Percentiles rank a stretch among this genome's conserved stretches.
phyloP scores from a whole-genome alignment of 1,140 invertebrate genomes.

The Dinothrombium tinctorium region DNA sequence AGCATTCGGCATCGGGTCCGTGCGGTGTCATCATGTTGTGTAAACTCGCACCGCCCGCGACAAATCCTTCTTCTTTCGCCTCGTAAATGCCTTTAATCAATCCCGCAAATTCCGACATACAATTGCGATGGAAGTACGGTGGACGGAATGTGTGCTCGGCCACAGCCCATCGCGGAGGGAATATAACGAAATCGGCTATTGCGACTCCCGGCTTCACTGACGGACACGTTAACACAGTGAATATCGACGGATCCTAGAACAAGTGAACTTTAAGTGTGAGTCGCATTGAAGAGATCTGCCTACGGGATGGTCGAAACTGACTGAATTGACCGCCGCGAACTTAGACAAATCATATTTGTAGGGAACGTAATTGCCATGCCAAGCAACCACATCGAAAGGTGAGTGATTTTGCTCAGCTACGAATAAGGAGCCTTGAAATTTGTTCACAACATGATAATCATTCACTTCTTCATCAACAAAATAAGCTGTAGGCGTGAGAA shows the following conservation, averaged over 20 bases:
- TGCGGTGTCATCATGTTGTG: constrained; percentile 97
- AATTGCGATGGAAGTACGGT: constrained; percentile 91
- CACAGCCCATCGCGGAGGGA: constrained; percentile 90
- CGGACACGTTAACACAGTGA: constrained; percentile 88
- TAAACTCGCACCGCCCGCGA: constrained; percentile 48
- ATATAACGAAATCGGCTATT: constrained; percentile 95
- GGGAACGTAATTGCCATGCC: constrained; percentile 96
- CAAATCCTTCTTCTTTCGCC: constrained; percentile 77
- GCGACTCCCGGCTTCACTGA: constrained; percentile 66
- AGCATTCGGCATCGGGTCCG: constrained; percentile 74
- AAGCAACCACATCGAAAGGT: constrained; percentile 93
- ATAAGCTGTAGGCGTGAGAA: constrained; percentile 63
- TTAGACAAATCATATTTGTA: constrained; percentile 82
- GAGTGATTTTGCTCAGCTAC: constrained; percentile 57
- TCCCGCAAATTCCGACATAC: constrained; percentile 99
- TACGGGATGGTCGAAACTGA: constrained; percentile 87
- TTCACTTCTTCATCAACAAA: constrained; percentile 42
- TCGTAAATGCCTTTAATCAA: constrained; percentile 80
- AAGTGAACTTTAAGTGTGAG: constrained; percentile 10
- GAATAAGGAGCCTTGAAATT: constrained; percentile 77
- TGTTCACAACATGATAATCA: constrained; percentile 49
- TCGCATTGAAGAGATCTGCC: constrained; percentile 23
- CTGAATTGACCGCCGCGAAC: constrained; percentile 91
- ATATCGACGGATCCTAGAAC: constrained; percentile 83
- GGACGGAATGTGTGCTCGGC: constrained; percentile 88